Conservation (phyloP, 2,888 invertebrate genomes). For the Auanema freiburgensis region DNA sequence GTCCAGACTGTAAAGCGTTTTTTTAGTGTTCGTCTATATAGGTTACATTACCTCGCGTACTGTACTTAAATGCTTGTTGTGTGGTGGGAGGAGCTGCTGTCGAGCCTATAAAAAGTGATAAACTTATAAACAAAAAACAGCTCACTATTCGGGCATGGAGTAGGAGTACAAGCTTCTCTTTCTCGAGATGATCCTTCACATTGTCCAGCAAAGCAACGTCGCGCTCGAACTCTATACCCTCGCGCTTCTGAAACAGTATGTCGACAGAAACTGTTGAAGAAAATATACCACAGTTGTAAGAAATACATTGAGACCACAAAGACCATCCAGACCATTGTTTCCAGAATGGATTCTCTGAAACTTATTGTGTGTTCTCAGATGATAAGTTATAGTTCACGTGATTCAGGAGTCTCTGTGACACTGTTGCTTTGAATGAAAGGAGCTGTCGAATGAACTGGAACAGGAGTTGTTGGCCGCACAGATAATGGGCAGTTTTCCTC, state of each 20-base stretch:
- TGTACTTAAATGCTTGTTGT: too few species aligned
- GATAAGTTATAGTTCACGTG: too few species aligned
- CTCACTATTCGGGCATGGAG: too few species aligned
- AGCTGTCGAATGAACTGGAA: conserved; percentile 4
- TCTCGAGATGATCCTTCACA: conserved; percentile 31
- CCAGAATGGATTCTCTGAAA: conserved; percentile 27
- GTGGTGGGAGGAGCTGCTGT: too few species aligned
- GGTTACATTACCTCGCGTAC: too few species aligned
- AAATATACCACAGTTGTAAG: conserved; percentile 31
- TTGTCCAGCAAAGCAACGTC: conserved; percentile 39
- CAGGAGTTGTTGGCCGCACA: conserved; percentile 16
- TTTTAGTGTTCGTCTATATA: too few species aligned
- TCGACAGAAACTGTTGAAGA: background rate
- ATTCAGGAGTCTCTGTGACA: conserved; percentile 4
- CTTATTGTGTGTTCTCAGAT: background rate
- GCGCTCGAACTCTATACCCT: conserved; percentile 33
- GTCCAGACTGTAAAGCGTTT: too few species aligned
- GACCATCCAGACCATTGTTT: conserved; percentile 47
- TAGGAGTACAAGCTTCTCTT: conserved; percentile 19
- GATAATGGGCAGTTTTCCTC: conserved; percentile 21
- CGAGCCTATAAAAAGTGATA: too few species aligned
- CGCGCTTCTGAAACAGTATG: conserved; percentile 20
- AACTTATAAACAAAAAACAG: too few species aligned
- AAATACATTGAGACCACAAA: conserved; percentile 40
- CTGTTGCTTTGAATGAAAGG: background rate